Conservation (phyloP, 2,888 invertebrate genomes). For the Hyposoter didymator region DNA sequence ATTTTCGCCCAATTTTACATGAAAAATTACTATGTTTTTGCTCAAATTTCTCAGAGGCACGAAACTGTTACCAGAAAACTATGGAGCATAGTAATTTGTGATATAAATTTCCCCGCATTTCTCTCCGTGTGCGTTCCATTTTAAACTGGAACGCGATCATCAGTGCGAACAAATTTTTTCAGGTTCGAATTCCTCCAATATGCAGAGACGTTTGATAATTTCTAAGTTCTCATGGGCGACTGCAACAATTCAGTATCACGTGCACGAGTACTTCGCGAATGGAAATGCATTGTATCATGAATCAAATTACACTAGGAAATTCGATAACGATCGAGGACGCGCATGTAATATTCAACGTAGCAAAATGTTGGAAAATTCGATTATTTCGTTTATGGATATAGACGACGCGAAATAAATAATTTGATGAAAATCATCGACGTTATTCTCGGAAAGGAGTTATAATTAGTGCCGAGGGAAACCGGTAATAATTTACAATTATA, state of each 20-base stretch:
- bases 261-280: neutral
- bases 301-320: neutral
- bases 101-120: no score
- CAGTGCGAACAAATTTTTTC: constrained; percentile 73
- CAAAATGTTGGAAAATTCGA: constrained; percentile 2
- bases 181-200: constrained; percentile 58
- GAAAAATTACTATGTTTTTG: no score
- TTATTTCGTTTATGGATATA: constrained; percentile 18
- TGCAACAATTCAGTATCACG: constrained; percentile 28
- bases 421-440: constrained; percentile 11
- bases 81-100: no score
- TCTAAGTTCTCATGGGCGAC: neutral
- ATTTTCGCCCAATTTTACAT: no score
- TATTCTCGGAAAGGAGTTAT: neutral
- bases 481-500: neutral
- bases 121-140: neutral
- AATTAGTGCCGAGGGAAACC: neutral
- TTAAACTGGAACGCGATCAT: neutral
- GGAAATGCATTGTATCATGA: constrained; percentile 1
- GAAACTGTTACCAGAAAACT: no score
- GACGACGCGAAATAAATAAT: neutral
- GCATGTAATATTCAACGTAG: constrained; percentile 13
- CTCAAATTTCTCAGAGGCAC: no score
- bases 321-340: constrained; percentile 7
- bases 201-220: constrained; percentile 40